These are phyloP conservation scores for Crotalus tigris DNA, from an alignment of 2,113 vertebrate species.

Conservation along the genomic window DNA sequence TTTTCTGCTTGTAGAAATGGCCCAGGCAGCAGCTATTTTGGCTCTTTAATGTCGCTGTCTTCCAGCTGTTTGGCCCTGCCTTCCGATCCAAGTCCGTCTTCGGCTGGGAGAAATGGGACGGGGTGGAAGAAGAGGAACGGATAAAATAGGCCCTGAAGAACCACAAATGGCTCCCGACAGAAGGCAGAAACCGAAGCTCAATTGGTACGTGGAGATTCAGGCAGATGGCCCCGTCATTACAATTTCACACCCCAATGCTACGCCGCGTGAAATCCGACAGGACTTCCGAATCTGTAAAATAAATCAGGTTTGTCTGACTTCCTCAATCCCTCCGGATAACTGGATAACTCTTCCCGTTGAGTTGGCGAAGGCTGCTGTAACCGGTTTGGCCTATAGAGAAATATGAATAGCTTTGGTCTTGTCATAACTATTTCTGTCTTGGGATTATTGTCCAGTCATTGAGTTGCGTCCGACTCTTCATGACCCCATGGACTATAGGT, in stretches of 20 bases:
- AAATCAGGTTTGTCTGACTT: neutral
- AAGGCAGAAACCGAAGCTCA: neutral
- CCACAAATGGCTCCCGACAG: neutral
- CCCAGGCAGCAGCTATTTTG: neutral
- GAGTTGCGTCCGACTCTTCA: too few relatives aligned
- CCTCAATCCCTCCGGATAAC: neutral
- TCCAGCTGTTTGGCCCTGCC: neutral
- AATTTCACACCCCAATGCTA: conserved; percentile 7
- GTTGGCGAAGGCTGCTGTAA: neutral
- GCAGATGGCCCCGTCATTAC: conserved; percentile 13
- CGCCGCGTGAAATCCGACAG: neutral
- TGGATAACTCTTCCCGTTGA: neutral
- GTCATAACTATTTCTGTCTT: neutral
- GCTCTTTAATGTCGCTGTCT: neutral
- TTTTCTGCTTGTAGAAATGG: neutral
- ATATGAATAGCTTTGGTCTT: neutral
- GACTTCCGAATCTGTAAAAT: neutral
- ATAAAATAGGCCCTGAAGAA: neutral
- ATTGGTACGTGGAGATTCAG: neutral
- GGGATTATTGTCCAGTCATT: too few relatives aligned
- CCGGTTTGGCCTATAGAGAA: neutral
- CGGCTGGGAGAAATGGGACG: neutral
- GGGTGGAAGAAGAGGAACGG: neutral
- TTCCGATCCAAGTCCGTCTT: neutral
- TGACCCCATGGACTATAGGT: neutral